Evolutionary conservation across 2,888 invertebrate genomes (phyloP).

Genomic region (Eretmocerus hayati): DNA sequence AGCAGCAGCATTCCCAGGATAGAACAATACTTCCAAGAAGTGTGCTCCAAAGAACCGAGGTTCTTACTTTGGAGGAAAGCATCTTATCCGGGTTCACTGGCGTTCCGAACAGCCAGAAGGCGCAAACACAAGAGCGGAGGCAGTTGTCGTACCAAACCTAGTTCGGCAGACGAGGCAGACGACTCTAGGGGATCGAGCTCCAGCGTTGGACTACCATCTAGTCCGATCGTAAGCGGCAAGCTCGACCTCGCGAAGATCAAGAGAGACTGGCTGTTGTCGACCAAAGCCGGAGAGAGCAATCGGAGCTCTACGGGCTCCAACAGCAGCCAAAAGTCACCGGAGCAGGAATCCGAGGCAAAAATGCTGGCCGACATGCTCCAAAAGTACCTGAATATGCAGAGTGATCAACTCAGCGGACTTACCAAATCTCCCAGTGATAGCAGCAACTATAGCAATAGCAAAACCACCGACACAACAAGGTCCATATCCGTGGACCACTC

Average conservation of each 20-base stretch:
- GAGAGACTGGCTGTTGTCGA: conserved; percentile 57
- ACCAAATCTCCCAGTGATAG: conserved; percentile 20
- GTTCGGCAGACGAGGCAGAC: conserved; percentile 59
- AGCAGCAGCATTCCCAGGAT: conserved; percentile 66
- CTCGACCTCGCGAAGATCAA: conserved; percentile 64
- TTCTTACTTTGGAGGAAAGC: conserved; percentile 78
- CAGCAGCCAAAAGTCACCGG: conserved; percentile 1
- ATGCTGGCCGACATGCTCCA: conserved; percentile 60
- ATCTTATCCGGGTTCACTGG: conserved; percentile 65
- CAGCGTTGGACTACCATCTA: conserved; percentile 39
- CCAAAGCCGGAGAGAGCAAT: conserved; percentile 5
- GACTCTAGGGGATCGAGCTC: conserved; percentile 36
- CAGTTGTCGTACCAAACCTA: conserved; percentile 60
- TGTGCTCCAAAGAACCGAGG: conserved; percentile 69
- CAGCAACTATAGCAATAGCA: not conserved
- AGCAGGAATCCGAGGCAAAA: conserved; percentile 49
- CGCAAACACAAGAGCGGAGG: conserved; percentile 57
- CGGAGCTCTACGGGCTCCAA: conserved; percentile 30
- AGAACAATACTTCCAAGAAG: conserved; percentile 77
- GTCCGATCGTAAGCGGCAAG: conserved; percentile 46
- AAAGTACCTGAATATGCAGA: conserved; percentile 57
- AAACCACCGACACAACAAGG: conserved; percentile 1
- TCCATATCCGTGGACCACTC: conserved; percentile 9
- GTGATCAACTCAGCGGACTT: conserved; percentile 40
- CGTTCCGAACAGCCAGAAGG: conserved; percentile 50